Percentiles rank a stretch among this genome's conserved stretches.
Evolutionary conservation across 2,113 vertebrate species (phyloP).

Genomic region (Sinocyclocheilus anophthalmus): DNA sequence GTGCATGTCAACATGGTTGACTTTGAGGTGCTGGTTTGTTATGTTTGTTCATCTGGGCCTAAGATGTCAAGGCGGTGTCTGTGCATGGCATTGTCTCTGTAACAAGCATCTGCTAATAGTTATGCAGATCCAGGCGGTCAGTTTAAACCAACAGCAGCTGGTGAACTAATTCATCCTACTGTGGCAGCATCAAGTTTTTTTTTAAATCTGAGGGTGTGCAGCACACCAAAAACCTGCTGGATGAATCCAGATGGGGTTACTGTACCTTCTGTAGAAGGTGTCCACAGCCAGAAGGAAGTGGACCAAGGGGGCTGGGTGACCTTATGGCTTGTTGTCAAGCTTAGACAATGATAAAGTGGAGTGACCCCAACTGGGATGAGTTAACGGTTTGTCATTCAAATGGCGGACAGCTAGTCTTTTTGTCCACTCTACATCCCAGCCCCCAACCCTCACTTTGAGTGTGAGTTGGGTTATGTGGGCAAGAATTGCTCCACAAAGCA

Average conservation of each 20-base stretch:
- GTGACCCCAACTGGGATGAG: conserved; percentile 37
- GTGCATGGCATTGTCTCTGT: neutral
- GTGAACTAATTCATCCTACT: conserved; percentile 44
- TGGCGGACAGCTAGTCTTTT: conserved; percentile 50
- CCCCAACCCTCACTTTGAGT: conserved; percentile 31
- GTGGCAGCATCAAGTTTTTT: neutral
- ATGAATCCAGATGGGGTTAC: neutral
- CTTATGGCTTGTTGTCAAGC: conserved; percentile 6
- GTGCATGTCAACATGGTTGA: conserved; percentile 9
- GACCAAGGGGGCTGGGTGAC: neutral
- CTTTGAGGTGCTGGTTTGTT: neutral
- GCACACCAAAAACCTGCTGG: neutral
- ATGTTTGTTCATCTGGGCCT: neutral
- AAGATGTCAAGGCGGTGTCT: neutral
- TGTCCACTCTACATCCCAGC: conserved; percentile 24
- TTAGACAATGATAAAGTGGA: conserved; percentile 34
- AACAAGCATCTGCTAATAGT: conserved; percentile 13
- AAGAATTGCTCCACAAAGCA: conserved; percentile 56
- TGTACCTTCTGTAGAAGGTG: neutral
- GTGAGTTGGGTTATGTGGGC: conserved; percentile 34
- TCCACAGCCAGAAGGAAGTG: neutral
- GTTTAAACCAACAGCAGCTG: conserved; percentile 48
- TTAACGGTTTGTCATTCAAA: conserved; percentile 48
- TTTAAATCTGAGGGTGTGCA: neutral
- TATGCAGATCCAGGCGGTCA: neutral